phyloP scores from a whole-genome alignment of 2,888 invertebrate species.

The Merodon equestris region DNA sequence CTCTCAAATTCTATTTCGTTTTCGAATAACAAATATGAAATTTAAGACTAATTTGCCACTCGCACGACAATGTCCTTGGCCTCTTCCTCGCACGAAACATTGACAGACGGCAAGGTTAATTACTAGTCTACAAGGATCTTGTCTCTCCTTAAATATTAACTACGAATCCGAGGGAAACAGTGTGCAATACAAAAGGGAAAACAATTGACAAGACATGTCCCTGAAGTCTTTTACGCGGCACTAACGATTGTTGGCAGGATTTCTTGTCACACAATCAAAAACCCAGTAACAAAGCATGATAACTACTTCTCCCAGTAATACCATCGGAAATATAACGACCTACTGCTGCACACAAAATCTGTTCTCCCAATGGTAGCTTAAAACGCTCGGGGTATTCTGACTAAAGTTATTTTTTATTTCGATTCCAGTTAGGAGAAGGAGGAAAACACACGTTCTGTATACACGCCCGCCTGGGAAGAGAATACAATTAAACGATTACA shows the following conservation, averaged over 20 bases:
- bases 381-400: conserved; percentile 49
- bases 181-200: neutral
- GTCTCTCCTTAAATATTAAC: too few relatives aligned
- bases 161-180: too few relatives aligned
- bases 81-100: too few relatives aligned
- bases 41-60: too few relatives aligned
- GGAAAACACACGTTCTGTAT: conserved; percentile 43
- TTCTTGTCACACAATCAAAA: conserved; percentile 32
- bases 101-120: too few relatives aligned
- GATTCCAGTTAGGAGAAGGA: conserved; percentile 1
- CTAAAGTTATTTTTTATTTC: conserved; percentile 31
- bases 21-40: too few relatives aligned
- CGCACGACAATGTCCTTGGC: too few relatives aligned
- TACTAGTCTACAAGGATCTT: too few relatives aligned
- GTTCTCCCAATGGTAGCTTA: conserved; percentile 25
- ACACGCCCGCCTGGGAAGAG: too few relatives aligned
- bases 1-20: too few relatives aligned
- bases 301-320: neutral
- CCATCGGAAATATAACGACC: neutral
- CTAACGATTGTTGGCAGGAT: conserved; percentile 59
- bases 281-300: conserved; percentile 22
- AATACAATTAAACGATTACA: too few relatives aligned
- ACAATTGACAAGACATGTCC: neutral
- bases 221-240: conserved; percentile 46
- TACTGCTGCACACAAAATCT: conserved; percentile 28